Evolutionary conservation across 1,140 invertebrate species (phyloP), one percentile per base, ranked within the genome.

Genomic region (Drosophila kikkawai): DNA sequence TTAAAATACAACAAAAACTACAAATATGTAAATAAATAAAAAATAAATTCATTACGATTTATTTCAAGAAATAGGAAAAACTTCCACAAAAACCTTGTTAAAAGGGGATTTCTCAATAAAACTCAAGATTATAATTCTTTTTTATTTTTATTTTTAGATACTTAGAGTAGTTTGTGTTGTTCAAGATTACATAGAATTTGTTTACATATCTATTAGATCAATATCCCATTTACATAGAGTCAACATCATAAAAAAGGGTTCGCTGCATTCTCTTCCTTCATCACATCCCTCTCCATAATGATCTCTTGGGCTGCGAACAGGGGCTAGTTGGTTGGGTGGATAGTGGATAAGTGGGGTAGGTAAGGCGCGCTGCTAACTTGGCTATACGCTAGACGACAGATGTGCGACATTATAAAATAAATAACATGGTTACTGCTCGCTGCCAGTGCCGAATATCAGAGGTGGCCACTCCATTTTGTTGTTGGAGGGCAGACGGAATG

Each of bases 161-260:
- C 75, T 77, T 77, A 77, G 44, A 42, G 39, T 77, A 77, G 63
- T 77, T 77, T 77, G 75, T 79, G 68, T 70, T 78, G 47, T 87
- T 78, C 45, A 88, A 82, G 73, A 75, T 86, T 65, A 86, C 76
- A 86, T 88, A 69, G 68, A 80, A 77, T 88, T 87, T 80, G 73
- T 78, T 67, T 80, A 71, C 67, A 86, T 82, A 71, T 65, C 76
- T 71, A 81, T 63, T 67, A 78, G 79, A 88, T 83, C 79, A 88
- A 81, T 84, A 90, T 88, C 85, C 84, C 85, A 79, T 81, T 90
- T 88, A 75, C 80, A 86, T 79, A 79, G 39, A 76, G 65, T 70
- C 50, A 68, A 71, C 70, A 80, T 76, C 59, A 74, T 73, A 76
- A 61, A 70, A 73, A 64, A 75, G 69, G 47, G 48, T 75, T 68